These are phyloP conservation scores for Drosophila bunnanda DNA, from an alignment of 2,888 invertebrate genomes.

Conservation along the genomic window DNA sequence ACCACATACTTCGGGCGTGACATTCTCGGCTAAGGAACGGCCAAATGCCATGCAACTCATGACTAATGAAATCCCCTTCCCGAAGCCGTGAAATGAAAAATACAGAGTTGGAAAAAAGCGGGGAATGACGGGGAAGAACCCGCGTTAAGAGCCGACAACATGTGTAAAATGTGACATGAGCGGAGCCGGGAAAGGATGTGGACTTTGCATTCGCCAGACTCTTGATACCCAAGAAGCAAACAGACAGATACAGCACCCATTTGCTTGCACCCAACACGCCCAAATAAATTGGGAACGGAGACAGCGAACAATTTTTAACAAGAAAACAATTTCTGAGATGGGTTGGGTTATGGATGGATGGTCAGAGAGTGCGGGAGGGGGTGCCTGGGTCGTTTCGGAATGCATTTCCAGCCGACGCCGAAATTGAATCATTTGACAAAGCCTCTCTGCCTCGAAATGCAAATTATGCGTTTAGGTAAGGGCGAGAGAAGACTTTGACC, in stretches of 20 bases:
- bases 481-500: constrained; percentile 39
- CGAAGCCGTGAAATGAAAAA: constrained; percentile 61
- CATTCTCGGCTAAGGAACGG: constrained; percentile 36
- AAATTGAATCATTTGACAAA: constrained; percentile 81
- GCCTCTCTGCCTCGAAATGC: constrained; percentile 60
- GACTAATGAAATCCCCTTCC: constrained; percentile 46
- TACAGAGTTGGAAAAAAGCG: constrained; percentile 30
- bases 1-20: constrained; percentile 60
- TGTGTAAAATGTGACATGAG: constrained; percentile 67
- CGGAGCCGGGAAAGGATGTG: constrained; percentile 32
- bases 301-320: constrained; percentile 43
- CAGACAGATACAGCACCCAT: constrained; percentile 8
- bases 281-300: constrained; percentile 31
- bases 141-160: constrained; percentile 67
- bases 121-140: background rate
- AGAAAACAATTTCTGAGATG: constrained; percentile 42
- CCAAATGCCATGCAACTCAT: constrained; percentile 42
- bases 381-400: constrained; percentile 31
- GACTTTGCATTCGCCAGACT: constrained; percentile 39
- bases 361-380: background rate
- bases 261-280: constrained; percentile 33
- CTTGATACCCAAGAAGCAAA: constrained; percentile 4
- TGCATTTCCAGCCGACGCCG: constrained; percentile 70
- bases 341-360: constrained; percentile 25
- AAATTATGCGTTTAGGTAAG: constrained; percentile 74